Base-by-base conservation (phyloP, 1,140 invertebrate species). In the Drosophila ananassae region DNA sequence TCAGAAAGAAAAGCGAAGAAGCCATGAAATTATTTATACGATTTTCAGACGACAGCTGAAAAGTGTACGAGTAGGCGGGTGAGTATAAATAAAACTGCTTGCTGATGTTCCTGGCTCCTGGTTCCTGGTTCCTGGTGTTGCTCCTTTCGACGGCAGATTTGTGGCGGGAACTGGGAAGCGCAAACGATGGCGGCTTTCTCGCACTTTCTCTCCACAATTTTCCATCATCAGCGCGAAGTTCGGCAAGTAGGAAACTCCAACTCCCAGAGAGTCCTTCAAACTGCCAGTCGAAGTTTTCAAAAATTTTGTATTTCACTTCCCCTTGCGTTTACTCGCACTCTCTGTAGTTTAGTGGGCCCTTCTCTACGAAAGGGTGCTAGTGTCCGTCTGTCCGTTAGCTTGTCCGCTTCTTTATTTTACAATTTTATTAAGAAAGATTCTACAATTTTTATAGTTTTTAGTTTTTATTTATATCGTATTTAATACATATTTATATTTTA, bases 1-100 rank as follows among this genome's bases (percentile, higher is more conserved):
- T 51, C 74, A 73, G 62, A 51, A 68, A 68, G 72, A 58, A 78
- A 68, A 78, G 58, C 63, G 73, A 57, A 17, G 63, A 79, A 57
- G 72, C 69, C 63, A 60, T 58, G 55, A 87, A 81, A 87, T 85
- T 87, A 87, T 81, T 87, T 87, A 82, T 81, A 78, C 74, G 74
- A 75, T 87, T 87, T 75, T 50, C 66, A 56, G 77, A 84, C 80
- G 25, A 28, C 25, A 75, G 79, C 62, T 67, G 63, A 57, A 69
- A 78, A 1, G 48, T 55, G 41, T 55, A 54, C 52, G 46, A 56
- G 25, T 28, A 28, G 25, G 6, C 25, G 25, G 12, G 39, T 12
- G 53, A 63, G 60, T 69, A 81, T 77, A 82, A 77, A 81, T 81
- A 81, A 77, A 77, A 62, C 64, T 47, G 28, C 25, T 22, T 21